These are phyloP conservation scores for Nomada flava DNA, from an alignment of 2,888 invertebrate genomes.

Conservation along the genomic window DNA sequence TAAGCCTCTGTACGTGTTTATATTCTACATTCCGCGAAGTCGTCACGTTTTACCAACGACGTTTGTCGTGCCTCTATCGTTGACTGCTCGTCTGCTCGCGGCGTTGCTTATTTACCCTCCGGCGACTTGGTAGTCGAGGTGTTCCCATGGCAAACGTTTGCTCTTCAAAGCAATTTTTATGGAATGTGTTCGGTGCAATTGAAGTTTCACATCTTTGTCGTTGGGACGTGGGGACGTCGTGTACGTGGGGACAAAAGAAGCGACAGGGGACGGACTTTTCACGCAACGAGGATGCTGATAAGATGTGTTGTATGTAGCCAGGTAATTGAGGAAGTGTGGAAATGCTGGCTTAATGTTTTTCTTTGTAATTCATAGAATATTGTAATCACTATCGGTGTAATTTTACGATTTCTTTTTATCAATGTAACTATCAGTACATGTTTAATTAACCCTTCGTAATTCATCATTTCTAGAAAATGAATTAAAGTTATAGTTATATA, in stretches of 20 bases:
- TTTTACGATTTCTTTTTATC: too few species aligned
- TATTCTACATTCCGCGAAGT: constrained; percentile 52
- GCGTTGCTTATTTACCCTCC: constrained; percentile 54
- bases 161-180: constrained; percentile 33
- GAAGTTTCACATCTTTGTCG: background rate
- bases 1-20: constrained; percentile 56
- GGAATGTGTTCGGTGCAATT: constrained; percentile 15
- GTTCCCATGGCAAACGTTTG: constrained; percentile 24
- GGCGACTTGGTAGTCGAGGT: background rate
- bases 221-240: too few species aligned
- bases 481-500: too few species aligned
- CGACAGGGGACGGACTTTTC: background rate
- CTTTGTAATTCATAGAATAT: too few species aligned
- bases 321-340: too few species aligned
- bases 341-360: too few species aligned
- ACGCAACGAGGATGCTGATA: background rate
- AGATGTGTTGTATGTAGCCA: background rate
- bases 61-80: constrained; percentile 11
- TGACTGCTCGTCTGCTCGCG: background rate
- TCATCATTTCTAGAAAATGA: too few species aligned
- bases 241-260: background rate
- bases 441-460: too few species aligned
- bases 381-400: too few species aligned
- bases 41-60: constrained; percentile 58
- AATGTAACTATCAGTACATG: too few species aligned